Percentiles rank a stretch among this genome's conserved stretches.
Evolutionary conservation across 2,113 vertebrate genomes (phyloP).

Genomic region (Trichechus manatus): DNA sequence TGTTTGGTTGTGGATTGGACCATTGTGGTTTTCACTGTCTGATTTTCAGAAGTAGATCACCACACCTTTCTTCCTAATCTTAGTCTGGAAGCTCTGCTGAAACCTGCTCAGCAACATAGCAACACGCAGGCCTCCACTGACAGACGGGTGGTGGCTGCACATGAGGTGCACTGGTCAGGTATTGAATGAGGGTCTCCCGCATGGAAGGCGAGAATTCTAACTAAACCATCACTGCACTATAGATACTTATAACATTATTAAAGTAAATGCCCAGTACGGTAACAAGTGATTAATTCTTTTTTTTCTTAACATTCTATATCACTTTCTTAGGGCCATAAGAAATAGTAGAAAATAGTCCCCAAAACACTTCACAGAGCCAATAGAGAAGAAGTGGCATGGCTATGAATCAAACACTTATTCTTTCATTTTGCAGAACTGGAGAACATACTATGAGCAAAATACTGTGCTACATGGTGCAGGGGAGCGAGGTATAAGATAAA

Average conservation of each 20-base stretch:
- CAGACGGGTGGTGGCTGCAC: neutral
- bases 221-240: neutral
- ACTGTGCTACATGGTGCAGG: accelerated
- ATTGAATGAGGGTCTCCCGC: neutral
- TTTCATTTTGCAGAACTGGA: neutral
- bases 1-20: neutral
- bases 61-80: neutral
- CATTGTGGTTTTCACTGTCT: neutral
- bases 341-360: neutral
- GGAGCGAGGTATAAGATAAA: neutral
- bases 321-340: neutral
- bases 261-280: too few species aligned
- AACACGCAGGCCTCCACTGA: neutral
- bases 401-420: too few species aligned
- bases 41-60: neutral
- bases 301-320: too few species aligned
- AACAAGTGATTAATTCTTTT: accelerated
- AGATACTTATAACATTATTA: neutral
- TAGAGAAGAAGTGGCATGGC: neutral
- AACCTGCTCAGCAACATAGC: neutral
- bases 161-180: neutral
- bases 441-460: neutral
- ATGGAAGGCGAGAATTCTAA: neutral
- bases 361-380: neutral
- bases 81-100: neutral